Evolutionary conservation across 2,888 invertebrate species (phyloP).

Genomic region (Actias luna): DNA sequence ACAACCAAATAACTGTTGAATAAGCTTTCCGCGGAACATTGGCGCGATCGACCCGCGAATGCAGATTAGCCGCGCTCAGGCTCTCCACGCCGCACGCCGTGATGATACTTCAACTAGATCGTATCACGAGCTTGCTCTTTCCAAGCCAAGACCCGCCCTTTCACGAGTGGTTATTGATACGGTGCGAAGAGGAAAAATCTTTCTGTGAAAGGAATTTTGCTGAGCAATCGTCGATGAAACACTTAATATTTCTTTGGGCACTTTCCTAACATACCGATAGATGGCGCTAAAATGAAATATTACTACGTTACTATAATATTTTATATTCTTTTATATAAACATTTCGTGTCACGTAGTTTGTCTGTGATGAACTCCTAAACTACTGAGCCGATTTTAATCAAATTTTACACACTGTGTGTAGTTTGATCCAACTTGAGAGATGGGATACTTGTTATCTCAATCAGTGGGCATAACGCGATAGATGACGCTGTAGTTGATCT

Average conservation of each 20-base stretch:
- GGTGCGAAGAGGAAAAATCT: slow-evolving; percentile 57
- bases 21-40: slow-evolving; percentile 23
- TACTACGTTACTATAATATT: too few species aligned
- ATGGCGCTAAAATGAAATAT: slow-evolving; percentile 1
- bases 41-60: slow-evolving; percentile 58
- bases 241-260: slow-evolving; percentile 14
- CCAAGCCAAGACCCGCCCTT: slow-evolving; percentile 53
- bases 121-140: slow-evolving; percentile 67
- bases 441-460: too few species aligned
- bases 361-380: too few species aligned
- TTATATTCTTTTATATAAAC: too few species aligned
- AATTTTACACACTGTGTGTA: too few species aligned
- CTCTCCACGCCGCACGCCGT: slow-evolving; percentile 38
- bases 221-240: slow-evolving; percentile 17
- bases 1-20: slow-evolving; percentile 30
- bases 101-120: slow-evolving; percentile 53
- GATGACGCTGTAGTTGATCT: too few species aligned
- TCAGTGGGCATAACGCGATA: too few species aligned
- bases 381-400: too few species aligned
- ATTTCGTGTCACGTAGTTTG: too few species aligned
- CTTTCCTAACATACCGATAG: slow-evolving; percentile 1
- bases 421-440: too few species aligned
- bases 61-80: slow-evolving; percentile 70
- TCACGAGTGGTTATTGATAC: slow-evolving; percentile 64
- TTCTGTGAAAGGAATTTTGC: slow-evolving; percentile 29